Conservation (phyloP, 2,888 invertebrate species). For the Tinea pellionella region DNA sequence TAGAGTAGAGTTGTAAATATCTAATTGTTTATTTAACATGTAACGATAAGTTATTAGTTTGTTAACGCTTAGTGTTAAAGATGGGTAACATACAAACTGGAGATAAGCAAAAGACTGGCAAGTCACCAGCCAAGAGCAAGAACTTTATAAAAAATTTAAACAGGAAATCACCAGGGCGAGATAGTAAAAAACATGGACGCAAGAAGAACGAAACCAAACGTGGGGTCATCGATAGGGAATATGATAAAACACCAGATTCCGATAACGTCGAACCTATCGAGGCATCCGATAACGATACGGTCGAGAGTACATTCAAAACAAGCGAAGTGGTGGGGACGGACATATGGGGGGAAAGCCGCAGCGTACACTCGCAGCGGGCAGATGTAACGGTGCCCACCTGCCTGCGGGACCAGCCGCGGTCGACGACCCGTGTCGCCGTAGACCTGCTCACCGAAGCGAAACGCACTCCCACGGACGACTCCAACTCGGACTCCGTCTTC, state of each 20-base stretch:
- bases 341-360: constrained; percentile 35
- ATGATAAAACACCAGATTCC: constrained; percentile 60
- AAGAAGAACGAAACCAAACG: constrained; percentile 52
- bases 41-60: not conserved
- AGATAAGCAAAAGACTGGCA: constrained; percentile 61
- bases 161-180: constrained; percentile 49
- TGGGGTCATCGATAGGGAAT: constrained; percentile 43
- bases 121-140: constrained; percentile 70
- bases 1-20: not conserved
- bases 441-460: constrained; percentile 28
- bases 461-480: constrained; percentile 60
- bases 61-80: not conserved
- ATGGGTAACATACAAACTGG: constrained; percentile 70
- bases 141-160: constrained; percentile 64
- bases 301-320: constrained; percentile 34
- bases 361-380: constrained; percentile 29
- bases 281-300: constrained; percentile 55
- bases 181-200: constrained; percentile 51
- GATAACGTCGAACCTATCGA: constrained; percentile 59
- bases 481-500: constrained; percentile 80
- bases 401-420: constrained; percentile 46
- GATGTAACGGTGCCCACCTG: constrained; percentile 61
- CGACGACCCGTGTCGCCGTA: constrained; percentile 30
- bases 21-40: not conserved
- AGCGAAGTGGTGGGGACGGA: constrained; percentile 18